These are phyloP conservation scores for Eupeodes luniger DNA, from an alignment of 2,888 invertebrate species.

Conservation along the genomic window DNA sequence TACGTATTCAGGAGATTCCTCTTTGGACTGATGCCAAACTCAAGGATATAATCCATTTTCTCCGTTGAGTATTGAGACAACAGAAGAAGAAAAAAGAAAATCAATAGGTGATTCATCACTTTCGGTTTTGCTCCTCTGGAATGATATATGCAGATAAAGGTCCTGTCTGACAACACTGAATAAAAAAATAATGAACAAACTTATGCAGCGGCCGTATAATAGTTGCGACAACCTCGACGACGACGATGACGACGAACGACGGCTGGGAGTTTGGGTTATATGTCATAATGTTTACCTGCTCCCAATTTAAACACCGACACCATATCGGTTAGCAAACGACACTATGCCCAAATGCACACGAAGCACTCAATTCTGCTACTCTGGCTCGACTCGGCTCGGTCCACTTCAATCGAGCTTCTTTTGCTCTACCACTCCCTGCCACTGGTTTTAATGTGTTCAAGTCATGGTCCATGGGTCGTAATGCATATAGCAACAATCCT, in stretches of 20 bases:
- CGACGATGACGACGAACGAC: background rate
- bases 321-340: slow-evolving; percentile 62
- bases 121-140: slow-evolving; percentile 52
- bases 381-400: background rate
- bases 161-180: slow-evolving; percentile 19
- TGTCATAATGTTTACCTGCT: slow-evolving; percentile 63
- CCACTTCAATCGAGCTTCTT: slow-evolving; percentile 44
- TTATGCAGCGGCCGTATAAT: slow-evolving; percentile 47
- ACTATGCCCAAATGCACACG: slow-evolving; percentile 67
- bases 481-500: background rate
- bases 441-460: slow-evolving; percentile 59
- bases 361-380: slow-evolving; percentile 1
- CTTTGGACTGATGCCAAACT: slow-evolving; percentile 64
- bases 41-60: slow-evolving; percentile 9
- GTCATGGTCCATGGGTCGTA: slow-evolving; percentile 64
- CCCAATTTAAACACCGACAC: slow-evolving; percentile 66
- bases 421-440: slow-evolving; percentile 6
- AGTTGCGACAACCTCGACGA: background rate
- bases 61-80: background rate
- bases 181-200: slow-evolving; percentile 55
- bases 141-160: background rate
- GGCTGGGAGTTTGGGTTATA: slow-evolving; percentile 5
- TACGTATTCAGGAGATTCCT: slow-evolving; percentile 8
- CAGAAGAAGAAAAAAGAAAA: background rate
- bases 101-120: slow-evolving; percentile 70